These are phyloP conservation scores for Aplysia californica DNA, from an alignment of 1,140 invertebrate species.

Conservation along the genomic window DNA sequence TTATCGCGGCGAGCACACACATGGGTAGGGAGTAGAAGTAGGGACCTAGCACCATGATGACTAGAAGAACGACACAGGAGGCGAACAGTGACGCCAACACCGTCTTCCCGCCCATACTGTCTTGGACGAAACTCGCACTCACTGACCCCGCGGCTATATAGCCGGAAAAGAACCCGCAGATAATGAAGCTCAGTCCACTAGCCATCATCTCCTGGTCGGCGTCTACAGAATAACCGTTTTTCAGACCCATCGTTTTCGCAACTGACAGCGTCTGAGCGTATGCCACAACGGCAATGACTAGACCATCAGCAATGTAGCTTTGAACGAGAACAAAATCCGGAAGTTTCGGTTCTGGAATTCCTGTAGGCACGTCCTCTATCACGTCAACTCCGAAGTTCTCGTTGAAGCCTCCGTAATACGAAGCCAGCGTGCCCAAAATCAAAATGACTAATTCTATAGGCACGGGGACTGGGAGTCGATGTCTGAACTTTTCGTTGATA, in stretches of 20 bases:
- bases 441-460: slow-evolving; percentile 65
- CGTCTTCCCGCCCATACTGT: slow-evolving; percentile 32
- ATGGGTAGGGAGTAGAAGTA: slow-evolving; percentile 40
- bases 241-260: slow-evolving; percentile 66
- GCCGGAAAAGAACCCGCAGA: slow-evolving; percentile 49
- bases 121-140: slow-evolving; percentile 43
- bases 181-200: slow-evolving; percentile 37
- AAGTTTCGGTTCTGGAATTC: slow-evolving; percentile 41
- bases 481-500: slow-evolving; percentile 59
- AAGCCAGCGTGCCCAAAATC: slow-evolving; percentile 2
- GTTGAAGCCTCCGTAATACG: background rate
- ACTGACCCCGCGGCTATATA: slow-evolving; percentile 49
- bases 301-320: slow-evolving; percentile 39
- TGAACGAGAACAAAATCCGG: slow-evolving; percentile 36
- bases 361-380: slow-evolving; percentile 12
- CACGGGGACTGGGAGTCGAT: slow-evolving; percentile 61
- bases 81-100: slow-evolving; percentile 41
- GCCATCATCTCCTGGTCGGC: slow-evolving; percentile 61
- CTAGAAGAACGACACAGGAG: slow-evolving; percentile 40
- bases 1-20: slow-evolving; percentile 66
- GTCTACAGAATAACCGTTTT: slow-evolving; percentile 63
- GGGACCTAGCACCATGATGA: slow-evolving; percentile 45
- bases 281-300: slow-evolving; percentile 59
- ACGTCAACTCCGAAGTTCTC: slow-evolving; percentile 7
- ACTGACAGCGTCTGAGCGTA: slow-evolving; percentile 63